Evolutionary conservation across 2,113 vertebrate genomes (phyloP).

Genomic region (Sceloporus undulatus): DNA sequence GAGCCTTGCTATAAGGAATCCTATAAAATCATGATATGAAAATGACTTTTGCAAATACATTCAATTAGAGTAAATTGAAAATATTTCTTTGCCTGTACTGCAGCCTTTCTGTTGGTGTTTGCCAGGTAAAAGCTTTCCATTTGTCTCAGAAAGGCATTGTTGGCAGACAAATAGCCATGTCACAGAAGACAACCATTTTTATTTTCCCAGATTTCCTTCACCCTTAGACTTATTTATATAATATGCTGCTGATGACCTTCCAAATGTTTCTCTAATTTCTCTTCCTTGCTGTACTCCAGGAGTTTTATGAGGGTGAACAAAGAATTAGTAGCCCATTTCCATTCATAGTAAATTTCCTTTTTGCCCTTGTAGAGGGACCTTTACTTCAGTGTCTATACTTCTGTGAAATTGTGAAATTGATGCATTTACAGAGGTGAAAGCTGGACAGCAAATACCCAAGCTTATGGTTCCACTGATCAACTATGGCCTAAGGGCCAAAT

Average conservation of each 20-base stretch:
- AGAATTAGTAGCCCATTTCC: slow-evolving; percentile 78
- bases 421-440: slow-evolving; percentile 68
- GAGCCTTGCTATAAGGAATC: too few relatives aligned
- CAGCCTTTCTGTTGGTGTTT: background rate
- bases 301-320: slow-evolving; percentile 79
- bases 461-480: slow-evolving; percentile 61
- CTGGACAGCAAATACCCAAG: slow-evolving; percentile 45
- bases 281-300: slow-evolving; percentile 61
- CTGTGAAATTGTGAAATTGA: slow-evolving; percentile 73
- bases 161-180: slow-evolving; percentile 4
- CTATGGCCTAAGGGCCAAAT: slow-evolving; percentile 38
- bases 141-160: background rate
- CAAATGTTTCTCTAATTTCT: slow-evolving; percentile 78
- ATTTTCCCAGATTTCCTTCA: slow-evolving; percentile 52
- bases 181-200: slow-evolving; percentile 39
- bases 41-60: background rate
- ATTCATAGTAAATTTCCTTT: slow-evolving; percentile 79
- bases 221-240: slow-evolving; percentile 65
- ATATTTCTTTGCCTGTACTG: background rate
- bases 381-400: slow-evolving; percentile 73
- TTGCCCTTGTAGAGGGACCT: slow-evolving; percentile 74
- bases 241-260: slow-evolving; percentile 74
- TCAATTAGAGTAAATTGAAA: background rate
- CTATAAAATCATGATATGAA: background rate
- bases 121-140: background rate